These are phyloP conservation scores for Erynnis tages DNA, from an alignment of 2,888 invertebrate genomes.

Conservation along the genomic window DNA sequence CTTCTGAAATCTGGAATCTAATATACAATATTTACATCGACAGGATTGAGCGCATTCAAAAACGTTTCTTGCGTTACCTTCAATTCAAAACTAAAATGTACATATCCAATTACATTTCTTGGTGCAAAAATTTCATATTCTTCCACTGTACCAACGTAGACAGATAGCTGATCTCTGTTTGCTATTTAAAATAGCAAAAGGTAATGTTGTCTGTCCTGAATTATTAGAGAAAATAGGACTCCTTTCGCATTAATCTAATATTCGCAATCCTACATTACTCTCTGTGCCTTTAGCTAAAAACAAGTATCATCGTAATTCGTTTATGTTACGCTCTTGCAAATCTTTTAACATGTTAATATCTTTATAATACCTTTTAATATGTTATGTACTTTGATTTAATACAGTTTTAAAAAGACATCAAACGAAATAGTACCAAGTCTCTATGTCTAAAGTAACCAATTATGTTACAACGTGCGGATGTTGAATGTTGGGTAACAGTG, in stretches of 20 bases:
- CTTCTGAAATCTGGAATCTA: conserved; percentile 15
- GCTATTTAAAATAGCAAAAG: conserved; percentile 3
- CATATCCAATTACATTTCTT: neutral
- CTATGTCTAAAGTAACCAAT: conserved; percentile 14
- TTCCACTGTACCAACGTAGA: conserved; percentile 1
- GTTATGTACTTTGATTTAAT: too few relatives aligned
- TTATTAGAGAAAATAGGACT: conserved; percentile 1
- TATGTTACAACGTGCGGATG: conserved; percentile 23
- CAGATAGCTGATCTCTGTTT: neutral
- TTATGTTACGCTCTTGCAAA: neutral
- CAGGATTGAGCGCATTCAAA: conserved; percentile 7
- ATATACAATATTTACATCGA: neutral
- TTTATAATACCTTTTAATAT: too few relatives aligned
- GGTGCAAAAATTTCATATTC: conserved; percentile 12
- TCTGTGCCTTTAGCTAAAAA: neutral
- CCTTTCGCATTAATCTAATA: neutral
- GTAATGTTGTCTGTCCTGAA: conserved; percentile 8
- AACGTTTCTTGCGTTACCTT: neutral
- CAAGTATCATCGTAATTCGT: neutral
- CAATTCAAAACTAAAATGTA: conserved; percentile 12
- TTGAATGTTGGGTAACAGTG: conserved; percentile 54
- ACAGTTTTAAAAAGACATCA: neutral
- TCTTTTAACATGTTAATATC: neutral
- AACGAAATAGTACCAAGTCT: neutral
- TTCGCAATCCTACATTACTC: neutral